Evolutionary conservation across 2,888 invertebrate genomes (phyloP), one percentile per base, ranked within the genome.

Genomic region (Agriopis marginaria): DNA sequence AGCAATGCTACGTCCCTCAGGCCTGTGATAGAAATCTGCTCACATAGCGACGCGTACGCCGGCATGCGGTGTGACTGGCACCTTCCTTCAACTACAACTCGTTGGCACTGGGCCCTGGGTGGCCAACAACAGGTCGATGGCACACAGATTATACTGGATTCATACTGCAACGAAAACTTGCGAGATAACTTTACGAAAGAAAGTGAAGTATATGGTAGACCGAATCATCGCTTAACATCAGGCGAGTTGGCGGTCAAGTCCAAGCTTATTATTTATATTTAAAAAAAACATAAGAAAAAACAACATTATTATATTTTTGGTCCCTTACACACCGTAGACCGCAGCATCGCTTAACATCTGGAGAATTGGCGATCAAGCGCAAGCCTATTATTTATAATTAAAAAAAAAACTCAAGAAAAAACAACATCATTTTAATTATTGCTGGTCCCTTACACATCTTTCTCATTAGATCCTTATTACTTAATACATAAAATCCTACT

Each of bases 111-210:
- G 45, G 70, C 73, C 77, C 79, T 77, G 67, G 75, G 75, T 75
- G 68, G 71, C 71, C 71, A 63, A 63, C 55, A 70, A 72, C 74
- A 71, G 78, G 77, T 77, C 76, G 76, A 77, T 75, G 77, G 76
- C 78, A 77, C 62, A 51, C 68, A 60, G 72, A 69, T 70, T 61
- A 63, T 67, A 70, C 70, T 63, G 64, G 65, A 69, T 71, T 56
- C 42, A 56, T 56, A 56, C 42, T 56, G 68, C 65, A 72, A 42
- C 55, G 42, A 42, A n/a, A 56, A n/a, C 55, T 42, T 3, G 8
- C 54, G 54, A 14, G 40, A 55, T 55, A 2, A 55, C 55, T 55
- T 42, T 42, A 17, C 10, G 17, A 40, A 42, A 54, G n/a, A 39
- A 7, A n/a, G 17, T 23, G 17, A 23, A 23, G 54, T 54, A 4